Conservation (phyloP, 2,888 invertebrate species). For the Idaea straminata region DNA sequence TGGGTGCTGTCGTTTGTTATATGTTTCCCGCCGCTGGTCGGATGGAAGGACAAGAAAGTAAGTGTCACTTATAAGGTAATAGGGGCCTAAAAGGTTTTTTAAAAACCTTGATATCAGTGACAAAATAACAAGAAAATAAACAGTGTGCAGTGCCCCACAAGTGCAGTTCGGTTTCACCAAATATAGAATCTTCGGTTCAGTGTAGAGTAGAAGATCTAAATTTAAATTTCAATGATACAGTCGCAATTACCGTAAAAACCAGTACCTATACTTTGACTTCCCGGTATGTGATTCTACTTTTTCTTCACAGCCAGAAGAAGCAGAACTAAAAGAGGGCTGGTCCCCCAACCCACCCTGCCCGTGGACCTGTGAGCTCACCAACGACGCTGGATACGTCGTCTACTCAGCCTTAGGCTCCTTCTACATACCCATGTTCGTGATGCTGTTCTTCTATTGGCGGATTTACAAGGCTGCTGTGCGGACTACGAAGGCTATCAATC, state of each 20-base stretch:
- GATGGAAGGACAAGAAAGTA: slow-evolving; percentile 88
- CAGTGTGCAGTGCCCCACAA: too few species aligned
- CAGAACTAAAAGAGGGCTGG: slow-evolving; percentile 50
- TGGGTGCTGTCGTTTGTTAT: slow-evolving; percentile 98
- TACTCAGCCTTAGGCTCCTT: slow-evolving; percentile 99
- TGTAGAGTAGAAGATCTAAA: too few species aligned
- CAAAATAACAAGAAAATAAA: too few species aligned
- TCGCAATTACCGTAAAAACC: too few species aligned
- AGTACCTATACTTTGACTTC: background rate
- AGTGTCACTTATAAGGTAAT: slow-evolving; percentile 7
- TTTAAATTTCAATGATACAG: too few species aligned
- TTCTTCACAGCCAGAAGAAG: slow-evolving; percentile 55
- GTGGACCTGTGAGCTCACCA: slow-evolving; percentile 94
- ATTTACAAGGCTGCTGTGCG: slow-evolving; percentile 97
- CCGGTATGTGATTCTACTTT: background rate
- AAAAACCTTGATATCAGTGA: too few species aligned
- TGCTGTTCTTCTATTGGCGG: slow-evolving; percentile 98
- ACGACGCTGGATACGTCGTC: slow-evolving; percentile 96
- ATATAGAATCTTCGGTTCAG: too few species aligned
- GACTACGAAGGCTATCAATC: slow-evolving; percentile 95
- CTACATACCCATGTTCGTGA: slow-evolving; percentile 98
- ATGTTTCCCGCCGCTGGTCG: slow-evolving; percentile 97
- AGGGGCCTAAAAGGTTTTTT: too few species aligned
- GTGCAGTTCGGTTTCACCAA: too few species aligned
- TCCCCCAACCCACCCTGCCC: slow-evolving; percentile 83